Percentiles rank a stretch among this genome's conserved stretches.
Evolutionary conservation across 2,888 invertebrate species (phyloP).

Genomic region (Ectemnius cavifrons): DNA sequence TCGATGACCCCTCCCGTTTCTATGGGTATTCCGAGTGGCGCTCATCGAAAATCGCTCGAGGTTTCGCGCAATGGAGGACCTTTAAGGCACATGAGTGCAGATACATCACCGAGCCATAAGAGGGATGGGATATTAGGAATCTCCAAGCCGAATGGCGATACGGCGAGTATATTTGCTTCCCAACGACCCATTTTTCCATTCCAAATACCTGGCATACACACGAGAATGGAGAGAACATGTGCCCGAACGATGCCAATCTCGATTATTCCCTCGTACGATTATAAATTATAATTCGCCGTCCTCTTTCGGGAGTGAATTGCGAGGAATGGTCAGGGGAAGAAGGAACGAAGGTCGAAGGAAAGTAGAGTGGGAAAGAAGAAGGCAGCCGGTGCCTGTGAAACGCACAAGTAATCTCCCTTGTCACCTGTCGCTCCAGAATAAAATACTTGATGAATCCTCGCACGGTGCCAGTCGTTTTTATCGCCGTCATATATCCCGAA

Average conservation of each 20-base stretch:
- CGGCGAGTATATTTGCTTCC: background rate
- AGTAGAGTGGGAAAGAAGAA: background rate
- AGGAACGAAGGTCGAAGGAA: background rate
- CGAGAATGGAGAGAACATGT: background rate
- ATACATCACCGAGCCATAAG: conserved; percentile 42
- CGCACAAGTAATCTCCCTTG: conserved; percentile 61
- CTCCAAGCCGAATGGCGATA: conserved; percentile 1
- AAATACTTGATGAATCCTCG: conserved; percentile 58
- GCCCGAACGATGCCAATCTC: background rate
- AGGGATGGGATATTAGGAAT: conserved; percentile 31
- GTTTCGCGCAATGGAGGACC: conserved; percentile 44
- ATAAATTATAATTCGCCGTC: background rate
- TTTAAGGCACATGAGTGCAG: conserved; percentile 21
- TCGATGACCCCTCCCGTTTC: background rate
- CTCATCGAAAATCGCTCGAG: conserved; percentile 40
- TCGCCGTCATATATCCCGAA: conserved; percentile 41
- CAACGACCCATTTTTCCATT: background rate
- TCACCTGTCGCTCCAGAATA: conserved; percentile 58
- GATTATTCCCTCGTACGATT: background rate
- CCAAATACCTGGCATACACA: background rate
- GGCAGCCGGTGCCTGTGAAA: conserved; percentile 35
- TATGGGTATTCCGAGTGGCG: conserved; percentile 14
- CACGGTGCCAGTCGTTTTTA: conserved; percentile 52
- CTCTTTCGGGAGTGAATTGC: background rate
- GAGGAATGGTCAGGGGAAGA: background rate